Evolutionary conservation across 2,113 vertebrate genomes (phyloP).

Genomic region (Hippocampus comes): DNA sequence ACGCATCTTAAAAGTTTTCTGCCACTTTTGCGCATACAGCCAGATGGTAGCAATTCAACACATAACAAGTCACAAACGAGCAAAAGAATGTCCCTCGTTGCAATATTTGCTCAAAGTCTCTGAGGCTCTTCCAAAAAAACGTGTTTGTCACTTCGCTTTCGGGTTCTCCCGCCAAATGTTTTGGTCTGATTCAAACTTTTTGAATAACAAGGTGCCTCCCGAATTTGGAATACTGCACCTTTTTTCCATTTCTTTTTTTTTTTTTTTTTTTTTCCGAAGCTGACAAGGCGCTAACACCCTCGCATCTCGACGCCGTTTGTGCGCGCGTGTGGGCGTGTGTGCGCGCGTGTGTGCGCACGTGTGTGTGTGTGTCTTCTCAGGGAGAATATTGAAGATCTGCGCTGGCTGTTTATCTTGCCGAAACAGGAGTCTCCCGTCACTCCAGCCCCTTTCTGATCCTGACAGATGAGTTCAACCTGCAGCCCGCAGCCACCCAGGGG

Average conservation of each 20-base stretch:
- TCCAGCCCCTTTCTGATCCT: constrained; percentile 71
- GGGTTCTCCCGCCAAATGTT: constrained; percentile 35
- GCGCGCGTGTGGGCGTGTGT: constrained; percentile 45
- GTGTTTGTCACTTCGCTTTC: constrained; percentile 25
- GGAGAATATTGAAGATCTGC: constrained; percentile 64
- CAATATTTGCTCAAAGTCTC: constrained; percentile 37
- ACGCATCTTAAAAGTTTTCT: neutral
- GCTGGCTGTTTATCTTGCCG: constrained; percentile 71
- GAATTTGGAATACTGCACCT: constrained; percentile 58
- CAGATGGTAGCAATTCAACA: constrained; percentile 47
- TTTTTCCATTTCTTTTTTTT: constrained; percentile 41
- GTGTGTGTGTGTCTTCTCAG: constrained; percentile 37
- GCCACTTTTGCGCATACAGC: constrained; percentile 19
- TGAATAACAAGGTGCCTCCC: constrained; percentile 57
- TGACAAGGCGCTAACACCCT: constrained; percentile 53
- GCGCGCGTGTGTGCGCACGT: constrained; percentile 23
- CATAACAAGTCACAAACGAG: constrained; percentile 3
- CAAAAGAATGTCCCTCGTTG: neutral
- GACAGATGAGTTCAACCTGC: constrained; percentile 70
- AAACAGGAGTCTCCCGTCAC: constrained; percentile 71
- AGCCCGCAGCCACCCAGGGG: constrained; percentile 59
- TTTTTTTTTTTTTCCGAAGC: constrained; percentile 55
- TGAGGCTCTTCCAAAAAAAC: constrained; percentile 44
- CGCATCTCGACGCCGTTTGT: constrained; percentile 39
- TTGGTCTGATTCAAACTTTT: constrained; percentile 42